These are phyloP conservation scores for Salvelinus sp. DNA, from an alignment of 2,113 vertebrate genomes.

Conservation along the genomic window DNA sequence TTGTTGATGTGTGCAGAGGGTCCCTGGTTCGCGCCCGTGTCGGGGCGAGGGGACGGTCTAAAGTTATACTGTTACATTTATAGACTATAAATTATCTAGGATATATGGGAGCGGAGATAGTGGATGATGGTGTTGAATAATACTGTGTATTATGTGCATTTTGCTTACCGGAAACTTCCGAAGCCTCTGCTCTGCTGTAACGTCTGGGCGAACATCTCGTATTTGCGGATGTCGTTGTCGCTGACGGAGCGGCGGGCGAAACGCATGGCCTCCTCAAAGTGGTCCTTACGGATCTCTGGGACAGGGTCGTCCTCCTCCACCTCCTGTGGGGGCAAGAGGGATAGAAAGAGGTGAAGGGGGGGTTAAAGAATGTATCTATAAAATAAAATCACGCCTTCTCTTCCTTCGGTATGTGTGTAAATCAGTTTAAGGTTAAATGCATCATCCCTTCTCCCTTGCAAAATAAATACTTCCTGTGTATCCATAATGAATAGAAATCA, in stretches of 20 bases:
- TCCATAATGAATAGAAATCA: too few species aligned
- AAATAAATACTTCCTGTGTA: too few species aligned
- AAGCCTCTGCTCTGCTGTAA: conserved; percentile 90
- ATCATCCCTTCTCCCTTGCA: too few species aligned
- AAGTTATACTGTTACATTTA: too few species aligned
- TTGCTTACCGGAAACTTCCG: conserved; percentile 86
- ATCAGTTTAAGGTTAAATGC: too few species aligned
- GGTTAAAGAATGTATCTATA: not conserved
- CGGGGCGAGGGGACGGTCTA: too few species aligned
- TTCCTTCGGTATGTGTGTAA: too few species aligned
- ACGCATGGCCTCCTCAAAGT: conserved; percentile 91
- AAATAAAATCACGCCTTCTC: not conserved
- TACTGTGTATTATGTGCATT: not conserved
- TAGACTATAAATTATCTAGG: too few species aligned
- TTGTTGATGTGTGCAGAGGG: too few species aligned
- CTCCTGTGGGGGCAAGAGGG: conserved; percentile 66
- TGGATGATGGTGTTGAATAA: too few species aligned
- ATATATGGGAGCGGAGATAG: not conserved
- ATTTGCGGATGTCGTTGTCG: conserved; percentile 90
- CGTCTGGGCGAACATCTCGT: conserved; percentile 92
- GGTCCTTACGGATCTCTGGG: conserved; percentile 86
- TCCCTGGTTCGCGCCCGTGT: too few species aligned
- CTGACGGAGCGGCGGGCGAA: conserved; percentile 89
- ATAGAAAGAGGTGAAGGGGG: not conserved
- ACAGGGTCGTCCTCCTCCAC: conserved; percentile 88